Evolutionary conservation across 2,797 vertebrate species (phyloP).

Genomic region (Pangasius macronema): DNA sequence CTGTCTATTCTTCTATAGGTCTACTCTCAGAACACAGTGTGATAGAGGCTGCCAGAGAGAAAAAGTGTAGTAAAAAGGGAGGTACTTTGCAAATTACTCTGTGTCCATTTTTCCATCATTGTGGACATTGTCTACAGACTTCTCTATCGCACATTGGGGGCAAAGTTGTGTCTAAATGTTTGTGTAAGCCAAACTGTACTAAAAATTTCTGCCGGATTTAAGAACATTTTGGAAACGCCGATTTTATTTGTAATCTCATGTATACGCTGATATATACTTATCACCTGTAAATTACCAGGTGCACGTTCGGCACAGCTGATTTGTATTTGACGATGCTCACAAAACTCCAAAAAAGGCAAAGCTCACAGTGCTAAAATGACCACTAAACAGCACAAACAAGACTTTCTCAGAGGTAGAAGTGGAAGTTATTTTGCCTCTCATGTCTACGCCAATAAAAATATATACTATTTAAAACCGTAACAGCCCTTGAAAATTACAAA

Average conservation of each 20-base stretch:
- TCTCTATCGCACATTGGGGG: neutral
- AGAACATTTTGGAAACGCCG: neutral
- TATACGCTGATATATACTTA: neutral
- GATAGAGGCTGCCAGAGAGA: constrained; percentile 14
- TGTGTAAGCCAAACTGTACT: neutral
- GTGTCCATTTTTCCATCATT: neutral
- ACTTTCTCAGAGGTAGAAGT: neutral
- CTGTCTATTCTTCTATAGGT: constrained; percentile 23
- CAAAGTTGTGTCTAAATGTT: neutral
- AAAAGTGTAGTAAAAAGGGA: neutral
- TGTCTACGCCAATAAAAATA: neutral
- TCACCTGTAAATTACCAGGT: neutral
- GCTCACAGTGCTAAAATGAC: neutral
- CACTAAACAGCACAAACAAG: neutral
- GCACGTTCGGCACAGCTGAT: neutral
- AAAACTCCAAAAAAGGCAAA: neutral
- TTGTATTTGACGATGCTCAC: neutral
- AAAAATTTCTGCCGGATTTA: neutral
- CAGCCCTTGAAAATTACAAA: neutral
- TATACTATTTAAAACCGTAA: neutral
- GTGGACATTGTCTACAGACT: neutral
- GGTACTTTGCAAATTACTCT: neutral
- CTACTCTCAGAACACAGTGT: neutral
- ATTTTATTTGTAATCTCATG: neutral
- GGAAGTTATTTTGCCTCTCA: neutral